Evolutionary conservation across 2,797 vertebrate genomes (phyloP).

Genomic region (Aselliscus stoliczkanus): DNA sequence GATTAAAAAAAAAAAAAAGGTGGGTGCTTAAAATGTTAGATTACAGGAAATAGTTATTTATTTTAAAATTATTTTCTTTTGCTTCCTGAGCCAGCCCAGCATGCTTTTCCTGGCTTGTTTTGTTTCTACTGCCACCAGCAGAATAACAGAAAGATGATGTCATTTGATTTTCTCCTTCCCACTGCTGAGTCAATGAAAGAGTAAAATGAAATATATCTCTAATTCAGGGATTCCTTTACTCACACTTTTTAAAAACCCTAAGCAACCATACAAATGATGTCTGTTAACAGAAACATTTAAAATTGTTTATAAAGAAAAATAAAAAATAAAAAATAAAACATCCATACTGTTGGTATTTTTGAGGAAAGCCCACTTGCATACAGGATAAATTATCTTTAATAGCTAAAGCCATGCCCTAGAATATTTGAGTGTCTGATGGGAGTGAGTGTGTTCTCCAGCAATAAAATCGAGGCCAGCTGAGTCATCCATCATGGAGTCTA

Average conservation of each 20-base stretch:
- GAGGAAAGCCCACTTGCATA: not conserved
- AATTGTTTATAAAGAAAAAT: not conserved
- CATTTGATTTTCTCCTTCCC: not conserved
- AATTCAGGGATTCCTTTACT: constrained; percentile 18
- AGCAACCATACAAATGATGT: not conserved
- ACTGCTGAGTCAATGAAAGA: constrained; percentile 14
- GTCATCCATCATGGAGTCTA: not conserved
- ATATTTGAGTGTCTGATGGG: not conserved
- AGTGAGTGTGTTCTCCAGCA: not conserved
- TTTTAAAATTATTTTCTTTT: constrained; percentile 45
- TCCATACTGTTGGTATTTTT: not conserved
- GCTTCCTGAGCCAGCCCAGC: not conserved
- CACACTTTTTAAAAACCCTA: not conserved
- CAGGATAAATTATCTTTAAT: not conserved
- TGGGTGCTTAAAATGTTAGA: constrained; percentile 49
- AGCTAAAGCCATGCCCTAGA: not conserved
- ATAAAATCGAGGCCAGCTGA: not conserved
- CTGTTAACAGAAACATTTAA: constrained; percentile 4
- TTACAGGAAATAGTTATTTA: constrained; percentile 33
- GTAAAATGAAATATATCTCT: constrained; percentile 24
- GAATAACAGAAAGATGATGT: constrained; percentile 26
- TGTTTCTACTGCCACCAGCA: constrained; percentile 8
- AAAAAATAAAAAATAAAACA: not conserved
- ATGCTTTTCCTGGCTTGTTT: constrained; percentile 40
- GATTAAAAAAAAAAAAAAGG: not conserved